phyloP scores from a whole-genome alignment of 1,140 invertebrate genomes.

The Plectus sambesii region DNA sequence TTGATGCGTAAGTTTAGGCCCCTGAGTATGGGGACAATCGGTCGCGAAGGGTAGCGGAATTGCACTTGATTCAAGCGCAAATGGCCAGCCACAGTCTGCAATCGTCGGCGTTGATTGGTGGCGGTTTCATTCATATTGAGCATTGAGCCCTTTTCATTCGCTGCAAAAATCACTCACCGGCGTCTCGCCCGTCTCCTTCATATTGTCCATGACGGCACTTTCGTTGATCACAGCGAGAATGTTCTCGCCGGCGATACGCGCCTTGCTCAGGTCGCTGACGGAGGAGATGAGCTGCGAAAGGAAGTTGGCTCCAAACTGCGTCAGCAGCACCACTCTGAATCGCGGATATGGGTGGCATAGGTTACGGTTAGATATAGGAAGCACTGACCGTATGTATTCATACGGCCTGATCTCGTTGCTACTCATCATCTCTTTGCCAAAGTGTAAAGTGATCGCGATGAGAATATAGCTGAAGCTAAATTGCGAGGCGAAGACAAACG shows the following conservation, averaged over 20 bases:
- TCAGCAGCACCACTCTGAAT: constrained; percentile 36
- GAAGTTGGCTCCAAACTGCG: constrained; percentile 42
- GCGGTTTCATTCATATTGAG: no score
- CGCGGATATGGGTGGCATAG: neutral
- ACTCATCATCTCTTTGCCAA: constrained; percentile 39
- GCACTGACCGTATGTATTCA: constrained; percentile 33
- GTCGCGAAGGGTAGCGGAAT: constrained; percentile 46
- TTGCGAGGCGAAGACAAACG: constrained; percentile 43
- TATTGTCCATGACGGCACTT: constrained; percentile 36
- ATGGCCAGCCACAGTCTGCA: constrained; percentile 34
- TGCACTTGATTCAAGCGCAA: constrained; percentile 38
- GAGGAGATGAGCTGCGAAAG: constrained; percentile 41
- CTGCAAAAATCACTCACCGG: constrained; percentile 23
- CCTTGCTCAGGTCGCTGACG: constrained; percentile 38
- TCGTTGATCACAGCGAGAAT: constrained; percentile 36
- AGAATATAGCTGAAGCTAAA: constrained; percentile 40
- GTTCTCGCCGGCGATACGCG: constrained; percentile 35
- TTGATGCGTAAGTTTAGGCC: constrained; percentile 37
- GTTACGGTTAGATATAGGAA: neutral
- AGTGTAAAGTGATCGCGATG: constrained; percentile 39
- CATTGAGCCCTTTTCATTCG: constrained; percentile 8
- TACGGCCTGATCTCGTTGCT: constrained; percentile 41
- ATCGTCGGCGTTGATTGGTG: no score
- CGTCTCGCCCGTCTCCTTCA: constrained; percentile 39
- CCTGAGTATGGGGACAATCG: constrained; percentile 43